These are phyloP conservation scores for Remorina albescens DNA, from an alignment of 2,797 vertebrate genomes.

Conservation along the genomic window DNA sequence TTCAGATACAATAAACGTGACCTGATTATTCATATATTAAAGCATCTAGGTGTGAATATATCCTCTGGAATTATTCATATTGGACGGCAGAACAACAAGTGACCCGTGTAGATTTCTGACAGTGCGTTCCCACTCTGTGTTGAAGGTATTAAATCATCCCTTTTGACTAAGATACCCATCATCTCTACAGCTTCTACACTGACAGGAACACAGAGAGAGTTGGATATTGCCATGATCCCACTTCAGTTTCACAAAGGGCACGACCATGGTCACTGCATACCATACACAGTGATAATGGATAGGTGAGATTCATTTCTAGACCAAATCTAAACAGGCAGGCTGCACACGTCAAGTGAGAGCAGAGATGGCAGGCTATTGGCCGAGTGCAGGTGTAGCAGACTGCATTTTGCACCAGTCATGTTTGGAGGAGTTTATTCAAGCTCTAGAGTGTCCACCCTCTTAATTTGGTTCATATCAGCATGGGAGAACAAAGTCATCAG, in stretches of 20 bases:
- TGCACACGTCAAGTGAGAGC: slow-evolving; percentile 34
- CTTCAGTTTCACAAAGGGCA: slow-evolving; percentile 79
- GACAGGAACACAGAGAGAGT: slow-evolving; percentile 71
- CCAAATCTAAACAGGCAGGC: slow-evolving; percentile 60
- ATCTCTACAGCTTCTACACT: slow-evolving; percentile 55
- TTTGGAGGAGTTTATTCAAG: slow-evolving; percentile 32
- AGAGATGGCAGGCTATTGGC: slow-evolving; percentile 27
- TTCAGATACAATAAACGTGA: slow-evolving; percentile 39
- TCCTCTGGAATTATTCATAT: slow-evolving; percentile 37
- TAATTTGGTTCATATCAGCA: slow-evolving; percentile 18
- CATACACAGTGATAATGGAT: slow-evolving; percentile 71
- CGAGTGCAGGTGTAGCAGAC: slow-evolving; percentile 20
- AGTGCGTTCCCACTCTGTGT: slow-evolving; percentile 45
- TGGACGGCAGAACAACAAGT: slow-evolving; percentile 41
- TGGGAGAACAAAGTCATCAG: slow-evolving; percentile 27
- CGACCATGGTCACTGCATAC: slow-evolving; percentile 67
- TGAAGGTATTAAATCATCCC: slow-evolving; percentile 70
- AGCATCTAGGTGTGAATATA: slow-evolving; percentile 38
- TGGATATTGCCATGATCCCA: slow-evolving; percentile 77
- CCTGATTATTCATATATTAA: slow-evolving; percentile 56
- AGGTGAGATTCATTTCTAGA: slow-evolving; percentile 70
- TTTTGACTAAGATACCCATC: slow-evolving; percentile 80
- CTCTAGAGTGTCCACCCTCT: slow-evolving; percentile 16
- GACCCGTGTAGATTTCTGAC: slow-evolving; percentile 59
- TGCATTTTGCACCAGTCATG: slow-evolving; percentile 50